Base-by-base conservation (phyloP, 2,113 vertebrate genomes). In the Odocoileus virginianus region DNA sequence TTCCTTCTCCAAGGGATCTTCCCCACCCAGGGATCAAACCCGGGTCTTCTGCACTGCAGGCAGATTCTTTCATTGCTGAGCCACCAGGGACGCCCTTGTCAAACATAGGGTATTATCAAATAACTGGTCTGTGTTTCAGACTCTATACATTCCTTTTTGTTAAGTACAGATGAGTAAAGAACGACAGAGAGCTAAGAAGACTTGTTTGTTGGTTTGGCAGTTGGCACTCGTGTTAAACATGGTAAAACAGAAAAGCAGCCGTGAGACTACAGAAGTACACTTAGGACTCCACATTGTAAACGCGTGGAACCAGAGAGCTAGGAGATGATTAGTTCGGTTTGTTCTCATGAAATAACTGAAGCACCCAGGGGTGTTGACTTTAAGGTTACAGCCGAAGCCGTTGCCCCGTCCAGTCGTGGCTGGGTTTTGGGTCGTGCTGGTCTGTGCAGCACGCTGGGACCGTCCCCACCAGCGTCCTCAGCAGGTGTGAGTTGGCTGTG, bases 401-500 rank as follows among this genome's bases (percentile, higher is more conserved):
- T 45, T 36, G 45, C 58, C 33, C 14, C 15, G 43, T 28, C 21
- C n/a, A 6, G 25, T 33, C 14, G 4, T 1, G 11, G 25, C 13
- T 89, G 81, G 79, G 14, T 8, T 25, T 88, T 36, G 60, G 52
- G n/a, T 36, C 64, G 5, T n/a, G 33, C 43, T 15, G 13, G 52
- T 81, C 27, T 60, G 2, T 5, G 36, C 0, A 13, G 78, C 1
- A 0, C 2, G 9, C 43, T 54, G 21, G 8, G 10, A 50, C 50
- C 27, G 28, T 40, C 52, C 64, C 40, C 33, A 15, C 76, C 57
- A 61, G 25, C 7, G 19, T n/a, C 40, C 81, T 61, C 40, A 6
- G 43, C 33, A 5, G 10, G 14, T 5, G 13, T 52, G 28, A 64
- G 19, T 33, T 55, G n/a, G 16, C 9, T 57, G 36, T 30, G 7